phyloP scores from a whole-genome alignment of 2,797 vertebrate species.

The Myripristis jacobus region DNA sequence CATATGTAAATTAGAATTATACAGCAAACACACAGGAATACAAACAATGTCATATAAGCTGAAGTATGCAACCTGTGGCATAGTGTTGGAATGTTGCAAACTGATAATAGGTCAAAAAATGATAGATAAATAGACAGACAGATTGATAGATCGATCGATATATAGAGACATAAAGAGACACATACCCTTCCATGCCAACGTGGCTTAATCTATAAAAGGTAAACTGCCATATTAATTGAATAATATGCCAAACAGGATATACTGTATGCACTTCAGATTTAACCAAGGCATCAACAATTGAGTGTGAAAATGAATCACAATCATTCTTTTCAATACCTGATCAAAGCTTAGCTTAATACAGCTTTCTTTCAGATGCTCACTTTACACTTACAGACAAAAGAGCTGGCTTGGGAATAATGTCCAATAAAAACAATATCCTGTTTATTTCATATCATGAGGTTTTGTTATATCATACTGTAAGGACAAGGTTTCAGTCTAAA shows the following conservation, averaged over 20 bases:
- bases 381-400: conserved; percentile 1
- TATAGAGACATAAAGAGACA: too few species aligned
- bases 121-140: too few species aligned
- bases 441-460: conserved; percentile 17
- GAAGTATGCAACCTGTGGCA: background rate
- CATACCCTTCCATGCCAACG: background rate
- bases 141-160: too few species aligned
- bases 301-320: too few species aligned
- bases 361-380: conserved; percentile 5
- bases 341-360: too few species aligned
- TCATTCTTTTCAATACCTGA: too few species aligned
- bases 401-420: background rate
- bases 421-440: conserved; percentile 4
- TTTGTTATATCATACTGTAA: conserved; percentile 54
- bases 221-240: background rate
- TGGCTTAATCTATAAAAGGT: background rate
- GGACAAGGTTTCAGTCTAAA: conserved; percentile 50
- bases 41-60: conserved; percentile 11
- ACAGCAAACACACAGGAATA: conserved; percentile 6
- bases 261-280: background rate
- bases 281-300: too few species aligned
- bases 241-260: background rate
- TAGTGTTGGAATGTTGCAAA: background rate
- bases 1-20: background rate
- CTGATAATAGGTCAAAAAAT: background rate